Evolutionary conservation across 2,797 vertebrate genomes (phyloP), one percentile per base, ranked within the genome.

Genomic region (Pteronotus mesoamericanus): DNA sequence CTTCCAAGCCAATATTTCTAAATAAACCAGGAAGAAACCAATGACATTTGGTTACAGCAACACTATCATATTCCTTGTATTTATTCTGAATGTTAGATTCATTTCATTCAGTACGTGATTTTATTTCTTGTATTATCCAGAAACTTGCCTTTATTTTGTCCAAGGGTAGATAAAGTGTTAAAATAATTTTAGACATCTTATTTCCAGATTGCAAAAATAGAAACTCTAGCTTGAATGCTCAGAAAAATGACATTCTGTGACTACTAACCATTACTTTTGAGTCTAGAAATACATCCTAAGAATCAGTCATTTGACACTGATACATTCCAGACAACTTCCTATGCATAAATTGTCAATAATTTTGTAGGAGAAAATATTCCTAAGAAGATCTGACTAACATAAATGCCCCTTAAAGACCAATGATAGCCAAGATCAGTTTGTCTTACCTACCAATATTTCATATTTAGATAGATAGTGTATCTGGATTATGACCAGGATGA

Each of bases 81-180:
- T 94, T 85, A 82, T 55, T 53, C 4, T 64, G 61, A 89, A 48
- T 9, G 5, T 29, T 46, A 44, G 19, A 57, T 26, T 83, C 18
- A 34, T 75, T 79, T 83, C 61, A 64, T 85, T 78, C n/a, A 44
- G n/a, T 51, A 79, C n/a, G 46, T 11, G 29, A 14, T 68, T 74
- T 74, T 83, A 9, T 92, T 94, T 89, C 29, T 86, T 89, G 34
- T 75, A 57, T 89, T 88, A 61, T 69, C 88, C 53, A 92, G 82
- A 92, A 93, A 86, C 24, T 79, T 91, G 18, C 26, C 48, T 91
- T 94, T 83, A 91, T 96, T 97, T 95, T 95, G 71, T 92, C 61
- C 42, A 90, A 34, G 4, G 15, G 37, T 86, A 86, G 64, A 94
- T 7, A 79, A 29, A 42, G 19, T n/a, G n/a, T 77, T 86, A 90